A percentile compares a stretch with the other conserved stretches of the same genome.
phyloP scores from a whole-genome alignment of 2,888 invertebrate genomes.

The Micoletzkya japonica region DNA sequence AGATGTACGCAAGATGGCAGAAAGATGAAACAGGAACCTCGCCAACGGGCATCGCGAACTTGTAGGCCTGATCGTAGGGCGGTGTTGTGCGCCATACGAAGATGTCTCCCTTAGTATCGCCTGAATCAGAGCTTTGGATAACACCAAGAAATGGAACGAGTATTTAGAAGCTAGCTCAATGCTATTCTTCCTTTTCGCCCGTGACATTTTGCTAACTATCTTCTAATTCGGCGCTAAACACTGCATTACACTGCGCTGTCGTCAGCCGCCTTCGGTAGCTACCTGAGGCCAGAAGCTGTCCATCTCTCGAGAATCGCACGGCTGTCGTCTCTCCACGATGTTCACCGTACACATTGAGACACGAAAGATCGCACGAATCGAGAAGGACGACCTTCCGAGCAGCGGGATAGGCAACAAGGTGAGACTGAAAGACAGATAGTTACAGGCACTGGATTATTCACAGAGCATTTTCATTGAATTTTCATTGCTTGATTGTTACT shows the following conservation, averaged over 20 bases:
- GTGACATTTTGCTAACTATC: too few species aligned
- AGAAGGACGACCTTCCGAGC: slow-evolving; percentile 6
- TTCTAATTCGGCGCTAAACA: too few species aligned
- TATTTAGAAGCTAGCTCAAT: too few species aligned
- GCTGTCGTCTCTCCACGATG: slow-evolving; percentile 17
- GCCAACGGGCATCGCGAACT: neutral
- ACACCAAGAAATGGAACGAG: too few species aligned
- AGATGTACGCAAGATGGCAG: neutral
- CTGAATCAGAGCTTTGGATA: neutral
- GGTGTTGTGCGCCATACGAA: slow-evolving; percentile 6
- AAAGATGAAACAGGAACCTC: neutral
- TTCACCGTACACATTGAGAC: neutral
- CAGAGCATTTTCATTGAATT: too few species aligned
- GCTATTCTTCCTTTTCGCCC: too few species aligned
- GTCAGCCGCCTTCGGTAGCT: too few species aligned
- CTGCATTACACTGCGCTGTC: too few species aligned
- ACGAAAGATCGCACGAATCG: neutral
- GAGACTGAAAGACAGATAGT: too few species aligned
- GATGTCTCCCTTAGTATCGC: slow-evolving; percentile 2
- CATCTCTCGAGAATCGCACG: slow-evolving; percentile 16
- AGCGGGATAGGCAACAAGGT: slow-evolving; percentile 2
- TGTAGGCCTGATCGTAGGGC: neutral
- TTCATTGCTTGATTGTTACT: too few species aligned
- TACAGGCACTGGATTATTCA: too few species aligned
- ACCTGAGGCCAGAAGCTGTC: slow-evolving; percentile 17